Evolutionary conservation across 2,113 vertebrate genomes (phyloP).

Genomic region (Thinocorus orbignyianus): DNA sequence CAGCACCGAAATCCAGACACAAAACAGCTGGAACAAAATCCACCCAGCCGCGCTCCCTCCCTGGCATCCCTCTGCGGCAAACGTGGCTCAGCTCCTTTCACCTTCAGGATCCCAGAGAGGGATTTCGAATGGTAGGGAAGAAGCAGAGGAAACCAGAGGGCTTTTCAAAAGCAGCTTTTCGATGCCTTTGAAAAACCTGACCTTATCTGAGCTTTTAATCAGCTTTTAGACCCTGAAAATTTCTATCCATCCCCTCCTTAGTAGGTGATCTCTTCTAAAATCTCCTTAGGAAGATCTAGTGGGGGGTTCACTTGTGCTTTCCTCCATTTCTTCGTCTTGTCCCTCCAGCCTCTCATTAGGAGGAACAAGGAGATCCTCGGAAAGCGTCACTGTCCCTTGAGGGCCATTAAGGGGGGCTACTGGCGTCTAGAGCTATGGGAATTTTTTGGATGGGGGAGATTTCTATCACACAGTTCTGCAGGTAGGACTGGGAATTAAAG

Average conservation of each 20-base stretch:
- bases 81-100: neutral
- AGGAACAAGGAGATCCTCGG: neutral
- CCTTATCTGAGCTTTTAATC: constrained; percentile 58
- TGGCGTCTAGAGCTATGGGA: neutral
- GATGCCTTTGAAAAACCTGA: neutral
- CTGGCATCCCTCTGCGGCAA: neutral
- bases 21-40: neutral
- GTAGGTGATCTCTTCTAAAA: constrained; percentile 24
- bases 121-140: neutral
- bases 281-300: constrained; percentile 27
- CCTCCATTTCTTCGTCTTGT: neutral
- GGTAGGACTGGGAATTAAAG: neutral
- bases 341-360: neutral
- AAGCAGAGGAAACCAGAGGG: neutral
- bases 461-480: neutral
- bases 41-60: neutral
- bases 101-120: neutral
- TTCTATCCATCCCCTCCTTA: constrained; percentile 25
- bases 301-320: neutral
- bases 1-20: neutral
- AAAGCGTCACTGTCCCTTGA: neutral
- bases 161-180: constrained; percentile 43
- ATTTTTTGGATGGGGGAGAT: neutral
- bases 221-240: constrained; percentile 24
- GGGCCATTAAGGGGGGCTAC: neutral